Base-by-base conservation (phyloP, 1,140 invertebrate species). In the Hycleus phaleratus region DNA sequence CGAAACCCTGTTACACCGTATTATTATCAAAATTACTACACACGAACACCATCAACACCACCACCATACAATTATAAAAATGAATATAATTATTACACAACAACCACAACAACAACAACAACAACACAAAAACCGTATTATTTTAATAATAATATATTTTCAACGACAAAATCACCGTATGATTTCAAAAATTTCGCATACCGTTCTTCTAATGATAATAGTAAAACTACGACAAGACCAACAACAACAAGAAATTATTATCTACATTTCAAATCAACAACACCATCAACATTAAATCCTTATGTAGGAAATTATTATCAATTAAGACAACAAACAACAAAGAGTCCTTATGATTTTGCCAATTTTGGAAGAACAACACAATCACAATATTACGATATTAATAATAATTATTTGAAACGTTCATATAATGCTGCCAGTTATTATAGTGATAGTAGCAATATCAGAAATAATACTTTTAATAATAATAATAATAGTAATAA, bases 151-250 rank as follows among this genome's bases (percentile, higher is more conserved):
- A 42, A 42, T n/a, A n/a, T 42, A 9, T 47, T 61, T 38, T 68
- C 69, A 8, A 69, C 70, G 4, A 68, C 71, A 10, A 66, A 67
- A 54, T 79, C 74, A 51, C 78, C 79, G 7, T 80, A 80, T 66
- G 75, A 78, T 62, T 80, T 79, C 62, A 73, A 79, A 65, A 74
- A 78, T 55, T 80, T 75, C 59, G 52, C 45, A 38, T 55, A 54
- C 12, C 45, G 49, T 2, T 52, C 49, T 32, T 65, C 62, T 18
- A 58, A 26, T 10, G 56, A 11, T 42, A 60, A 49, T 42, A 43
- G 3, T 32, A 49, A 10, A 52, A 44, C 38, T 50, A 53, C 5
- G 25, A 46, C 10, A 61, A 49, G 12, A 11, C 18, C 48, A 50
- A 43, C 43, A 39, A 54, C 56, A 25, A 66, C 57, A 10, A 38